Evolutionary conservation across 2,888 invertebrate species (phyloP), one percentile per base, ranked within the genome.

Genomic region (Phyllotreta striolata): DNA sequence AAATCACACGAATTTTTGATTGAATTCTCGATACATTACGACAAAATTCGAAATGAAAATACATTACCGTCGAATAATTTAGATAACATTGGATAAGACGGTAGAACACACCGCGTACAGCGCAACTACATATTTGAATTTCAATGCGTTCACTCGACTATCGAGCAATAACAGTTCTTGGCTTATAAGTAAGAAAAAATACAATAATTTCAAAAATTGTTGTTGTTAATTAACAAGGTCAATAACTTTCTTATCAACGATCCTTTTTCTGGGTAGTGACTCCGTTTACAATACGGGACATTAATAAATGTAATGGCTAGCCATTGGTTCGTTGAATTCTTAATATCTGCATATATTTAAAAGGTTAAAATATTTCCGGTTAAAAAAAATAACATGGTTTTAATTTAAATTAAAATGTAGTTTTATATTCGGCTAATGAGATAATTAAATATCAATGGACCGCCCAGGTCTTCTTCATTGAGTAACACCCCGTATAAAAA

Each of bases 211-310:
- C 44, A 64, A 66, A 66, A 38, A 58, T 64, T 62, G 41, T 55
- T 58, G 37, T 63, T 66, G 24, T 24, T 66, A 55, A 51, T 59
- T 56, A 64, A 55, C 62, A 64, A 62, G 66, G 66, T 66, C 66
- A 66, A 66, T 64, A 66, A 62, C 66, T 59, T 34, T 38, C 55
- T 66, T 66, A 66, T 66, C 66, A 62, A 13, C 51, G 57, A 49
- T 61, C 43, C 63, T 60, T 66, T 63, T 61, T 63, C 12, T 52
- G 39, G 38, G 12, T 40, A 56, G 44, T 47, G 46, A 24, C 24
- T 24, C 24, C 24, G 24, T 24, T 24, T 24, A 24, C 13, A 8
- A n/a, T 47, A 35, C 14, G 34, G n/a, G 35, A 35, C 38, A 37
- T 38, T 38, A 51, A 34, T 51, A 12, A 8, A 6, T 34, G 24